Evolutionary conservation across 2,797 vertebrate genomes (phyloP), one percentile per base, ranked within the genome.

Genomic region (Aulostomus chinensis): DNA sequence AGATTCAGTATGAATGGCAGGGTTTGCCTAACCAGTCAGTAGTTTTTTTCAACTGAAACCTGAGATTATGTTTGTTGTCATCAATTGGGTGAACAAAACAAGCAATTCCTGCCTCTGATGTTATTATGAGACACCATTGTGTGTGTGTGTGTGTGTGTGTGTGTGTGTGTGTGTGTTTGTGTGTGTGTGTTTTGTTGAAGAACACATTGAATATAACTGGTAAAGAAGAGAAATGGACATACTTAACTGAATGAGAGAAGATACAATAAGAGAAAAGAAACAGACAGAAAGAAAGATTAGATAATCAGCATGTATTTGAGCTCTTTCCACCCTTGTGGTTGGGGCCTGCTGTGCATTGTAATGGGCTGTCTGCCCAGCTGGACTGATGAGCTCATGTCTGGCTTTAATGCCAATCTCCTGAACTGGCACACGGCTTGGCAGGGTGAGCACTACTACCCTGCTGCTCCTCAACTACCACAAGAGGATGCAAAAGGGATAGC

Each of bases 311-410:
- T 94, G 94, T 96, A 95, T 92, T n/a, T 94, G 92, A 92, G 93
- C 91, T 92, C 86, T 91, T 89, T 85, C 81, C 86, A 92, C 91
- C 94, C 90, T 91, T 92, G 91, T 88, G 92, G 91, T 86, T 80
- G 76, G 60, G 82, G 92, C 93, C 93, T 93, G 93, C 93, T 94
- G 94, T 94, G 94, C 94, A 94, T 93, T 89, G 92, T 94, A 94
- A 94, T 95, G 91, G 92, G 93, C 94, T 91, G 93, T 94, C 94
- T 93, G 94, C 94, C 94, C 93, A 92, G 93, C 92, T 94, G 91
- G 91, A 75, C 78, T 75, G 80, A 94, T 98, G 95, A 98, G 93
- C 94, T 96, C 96, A 97, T 95, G 96, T 98, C 96, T 98, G 93
- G 94, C 92, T 97, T 94, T 94, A 95, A 94, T 94, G 94, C 94